Percentiles rank a stretch among this genome's conserved stretches.
These are phyloP conservation scores for Lytechinus pictus DNA, from an alignment of 35 echinoderm and acorn worm species.

Conservation along the genomic window DNA sequence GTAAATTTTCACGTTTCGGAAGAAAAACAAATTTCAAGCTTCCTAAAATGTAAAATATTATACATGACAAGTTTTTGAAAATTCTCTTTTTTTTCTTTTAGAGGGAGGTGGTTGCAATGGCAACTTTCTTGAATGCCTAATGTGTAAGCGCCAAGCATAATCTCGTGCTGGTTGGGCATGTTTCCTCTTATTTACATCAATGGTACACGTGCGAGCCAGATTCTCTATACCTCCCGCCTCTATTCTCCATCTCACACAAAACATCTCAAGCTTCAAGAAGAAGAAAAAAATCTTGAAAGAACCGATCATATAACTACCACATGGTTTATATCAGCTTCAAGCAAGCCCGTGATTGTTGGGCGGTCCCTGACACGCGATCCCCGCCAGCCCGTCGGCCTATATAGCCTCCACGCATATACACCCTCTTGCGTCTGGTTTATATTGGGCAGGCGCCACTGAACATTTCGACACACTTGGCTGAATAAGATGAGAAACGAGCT, in stretches of 20 bases:
- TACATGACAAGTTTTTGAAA: too few species aligned
- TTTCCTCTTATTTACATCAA: conserved; percentile 22
- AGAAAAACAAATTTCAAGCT: too few species aligned
- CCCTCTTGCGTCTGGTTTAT: not conserved
- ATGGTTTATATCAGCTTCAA: not conserved
- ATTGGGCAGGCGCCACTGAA: not conserved
- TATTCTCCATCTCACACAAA: not conserved
- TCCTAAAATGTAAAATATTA: too few species aligned
- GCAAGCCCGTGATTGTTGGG: not conserved
- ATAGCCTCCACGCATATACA: not conserved
- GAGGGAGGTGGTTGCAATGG: too few species aligned
- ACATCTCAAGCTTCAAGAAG: too few species aligned
- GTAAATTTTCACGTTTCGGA: too few species aligned
- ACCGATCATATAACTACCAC: not conserved
- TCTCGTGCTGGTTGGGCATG: not conserved
- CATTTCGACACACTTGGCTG: not conserved
- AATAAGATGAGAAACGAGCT: not conserved
- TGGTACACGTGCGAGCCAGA: conserved; percentile 6
- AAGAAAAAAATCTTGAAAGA: not conserved
- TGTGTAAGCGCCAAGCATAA: not conserved
- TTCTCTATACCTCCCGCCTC: not conserved
- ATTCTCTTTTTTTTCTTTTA: too few species aligned
- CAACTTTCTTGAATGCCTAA: not conserved
- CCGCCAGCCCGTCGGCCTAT: not conserved
- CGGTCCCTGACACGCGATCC: conserved; percentile 23